Evolutionary conservation across 2,797 vertebrate species (phyloP), one percentile per base, ranked within the genome.

Genomic region (Intellagama lesueurii): DNA sequence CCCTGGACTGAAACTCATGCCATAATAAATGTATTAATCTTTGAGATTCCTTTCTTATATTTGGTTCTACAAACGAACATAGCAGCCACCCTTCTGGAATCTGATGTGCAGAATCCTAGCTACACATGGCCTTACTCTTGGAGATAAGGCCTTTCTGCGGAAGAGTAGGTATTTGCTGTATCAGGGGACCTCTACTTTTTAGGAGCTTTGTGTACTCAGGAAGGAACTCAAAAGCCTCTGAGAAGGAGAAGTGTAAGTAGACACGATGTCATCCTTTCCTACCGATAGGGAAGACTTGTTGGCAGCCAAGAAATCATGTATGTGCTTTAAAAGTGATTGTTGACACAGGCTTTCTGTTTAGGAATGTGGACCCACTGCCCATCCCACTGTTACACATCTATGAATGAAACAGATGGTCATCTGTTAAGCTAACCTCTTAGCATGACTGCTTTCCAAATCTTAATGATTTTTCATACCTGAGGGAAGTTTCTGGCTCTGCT

Each of bases 241-340:
- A 79, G 77, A 52, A 92, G 85, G 76, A 90, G 90, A 91, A 84
- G 30, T 88, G 24, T 89, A 90, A 93, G 92, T 86, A 94, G 95
- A 94, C 91, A 89, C 66, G 4, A 94, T 95, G 90, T 94, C 91
- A 92, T 93, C 87, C 90, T 90, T 88, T 76, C 66, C 92, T 83
- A 85, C 73, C 79, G 82, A 89, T 87, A 87, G 70, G 70, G 73
- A 87, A 79, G 81, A 81, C 32, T 80, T 85, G 81, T 76, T 47
- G 77, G 81, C 85, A 82, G 77, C 85, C 85, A 89, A 85, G 64
- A 87, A 81, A 83, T n/a, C 86, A 85, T 89, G 81, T 64, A 84
- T 80, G 77, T 70, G 72, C 77, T 85, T 89, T 85, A 83, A 87
- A 76, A 87, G 69, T 56, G 49, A 83, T 93, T 87, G 32, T 88